phyloP scores from a whole-genome alignment of 2,888 invertebrate genomes.

The Arge pagana region DNA sequence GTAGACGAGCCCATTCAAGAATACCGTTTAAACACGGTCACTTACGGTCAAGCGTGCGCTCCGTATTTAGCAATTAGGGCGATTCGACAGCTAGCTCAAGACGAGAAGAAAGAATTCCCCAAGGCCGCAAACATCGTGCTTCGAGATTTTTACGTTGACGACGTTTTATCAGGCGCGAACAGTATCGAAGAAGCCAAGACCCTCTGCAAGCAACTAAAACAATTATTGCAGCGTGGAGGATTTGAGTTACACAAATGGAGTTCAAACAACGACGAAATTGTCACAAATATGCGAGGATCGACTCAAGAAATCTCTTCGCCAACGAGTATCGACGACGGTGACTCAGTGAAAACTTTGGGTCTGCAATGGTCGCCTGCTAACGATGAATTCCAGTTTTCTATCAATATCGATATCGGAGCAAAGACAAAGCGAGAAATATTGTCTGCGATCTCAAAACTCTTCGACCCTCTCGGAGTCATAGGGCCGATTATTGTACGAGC shows the following conservation, averaged over 20 bases:
- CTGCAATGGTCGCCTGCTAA: constrained; percentile 10
- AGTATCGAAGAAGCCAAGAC: not conserved
- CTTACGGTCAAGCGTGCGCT: constrained; percentile 35
- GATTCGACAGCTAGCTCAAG: constrained; percentile 32
- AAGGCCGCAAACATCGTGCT: not conserved
- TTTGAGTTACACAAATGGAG: not conserved
- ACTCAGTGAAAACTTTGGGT: constrained; percentile 11
- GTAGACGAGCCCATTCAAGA: constrained; percentile 23
- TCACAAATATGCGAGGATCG: not conserved
- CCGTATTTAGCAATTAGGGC: constrained; percentile 34
- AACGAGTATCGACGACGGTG: not conserved
- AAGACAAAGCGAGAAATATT: constrained; percentile 20
- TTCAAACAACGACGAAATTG: not conserved
- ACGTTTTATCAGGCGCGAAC: not conserved
- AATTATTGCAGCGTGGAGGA: not conserved
- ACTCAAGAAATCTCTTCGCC: not conserved
- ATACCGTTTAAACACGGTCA: constrained; percentile 32
- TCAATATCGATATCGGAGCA: not conserved
- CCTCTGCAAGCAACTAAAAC: not conserved
- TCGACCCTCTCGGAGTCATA: constrained; percentile 17
- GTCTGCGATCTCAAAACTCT: constrained; percentile 15
- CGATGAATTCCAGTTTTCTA: constrained; percentile 14
- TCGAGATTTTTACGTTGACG: constrained; percentile 1
- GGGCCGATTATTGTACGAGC: constrained; percentile 6
- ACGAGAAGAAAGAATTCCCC: constrained; percentile 21